Percentiles rank a stretch among this genome's conserved stretches.
Conservation (phyloP, 2,113 vertebrate species). For the Bos indicus region DNA sequence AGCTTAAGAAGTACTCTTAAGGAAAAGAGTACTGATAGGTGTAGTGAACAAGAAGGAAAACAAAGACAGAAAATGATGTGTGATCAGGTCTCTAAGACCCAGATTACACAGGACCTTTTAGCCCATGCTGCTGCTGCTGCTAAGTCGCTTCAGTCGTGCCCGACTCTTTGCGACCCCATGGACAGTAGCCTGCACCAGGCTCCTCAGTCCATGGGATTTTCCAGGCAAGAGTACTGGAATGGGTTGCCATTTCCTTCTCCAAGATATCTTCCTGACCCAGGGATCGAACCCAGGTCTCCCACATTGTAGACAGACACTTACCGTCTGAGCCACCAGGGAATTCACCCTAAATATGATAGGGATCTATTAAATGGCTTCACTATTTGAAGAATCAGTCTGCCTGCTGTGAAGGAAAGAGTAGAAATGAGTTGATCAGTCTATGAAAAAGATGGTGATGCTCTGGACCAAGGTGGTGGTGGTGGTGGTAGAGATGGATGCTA, state of each 20-base stretch:
- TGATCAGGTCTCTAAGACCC: not conserved
- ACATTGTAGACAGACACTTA: too few relatives aligned
- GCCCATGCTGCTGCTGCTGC: not conserved
- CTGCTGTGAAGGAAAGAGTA: not conserved
- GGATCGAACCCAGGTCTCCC: too few relatives aligned
- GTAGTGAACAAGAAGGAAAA: not conserved
- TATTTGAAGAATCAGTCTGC: not conserved
- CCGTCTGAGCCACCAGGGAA: too few relatives aligned
- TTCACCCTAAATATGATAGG: not conserved
- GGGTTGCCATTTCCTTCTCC: too few relatives aligned
- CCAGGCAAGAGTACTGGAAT: too few relatives aligned
- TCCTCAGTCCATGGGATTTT: too few relatives aligned
- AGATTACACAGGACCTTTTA: not conserved
- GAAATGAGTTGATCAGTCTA: not conserved
- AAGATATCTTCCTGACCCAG: too few relatives aligned
- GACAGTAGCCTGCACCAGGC: too few relatives aligned
- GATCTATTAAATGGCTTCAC: not conserved
- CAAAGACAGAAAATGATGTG: not conserved
- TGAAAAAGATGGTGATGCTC: not conserved
- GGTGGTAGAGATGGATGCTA: not conserved
- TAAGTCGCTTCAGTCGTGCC: too few relatives aligned
- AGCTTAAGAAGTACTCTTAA: not conserved
- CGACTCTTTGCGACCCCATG: too few relatives aligned
- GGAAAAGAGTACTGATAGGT: not conserved
- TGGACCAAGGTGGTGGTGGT: not conserved